A percentile compares a stretch with the other conserved stretches of the same genome.
These are phyloP conservation scores for Chionoecetes opilio DNA, from an alignment of 1,140 invertebrate species.

Conservation along the genomic window DNA sequence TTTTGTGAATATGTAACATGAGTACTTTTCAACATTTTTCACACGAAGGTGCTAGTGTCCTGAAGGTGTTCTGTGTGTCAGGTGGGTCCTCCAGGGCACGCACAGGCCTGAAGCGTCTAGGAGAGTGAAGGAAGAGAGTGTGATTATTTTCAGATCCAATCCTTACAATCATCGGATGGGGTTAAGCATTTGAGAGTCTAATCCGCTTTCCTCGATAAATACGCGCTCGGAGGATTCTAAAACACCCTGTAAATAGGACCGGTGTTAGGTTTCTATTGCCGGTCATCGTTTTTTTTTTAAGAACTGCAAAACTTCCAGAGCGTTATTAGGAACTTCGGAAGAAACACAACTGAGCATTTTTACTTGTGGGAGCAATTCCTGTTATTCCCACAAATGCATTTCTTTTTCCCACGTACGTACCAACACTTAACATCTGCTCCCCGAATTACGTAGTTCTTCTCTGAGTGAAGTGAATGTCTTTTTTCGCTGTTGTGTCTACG, in stretches of 20 bases:
- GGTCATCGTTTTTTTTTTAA: not conserved
- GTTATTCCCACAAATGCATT: not conserved
- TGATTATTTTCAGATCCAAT: not conserved
- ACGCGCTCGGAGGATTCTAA: not conserved
- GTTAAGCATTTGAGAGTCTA: not conserved
- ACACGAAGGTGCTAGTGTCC: constrained; percentile 25
- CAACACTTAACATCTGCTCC: not conserved
- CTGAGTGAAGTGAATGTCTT: constrained; percentile 16
- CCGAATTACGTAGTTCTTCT: not conserved
- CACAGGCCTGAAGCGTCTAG: not conserved
- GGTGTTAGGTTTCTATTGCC: not conserved
- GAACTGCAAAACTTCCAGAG: not conserved
- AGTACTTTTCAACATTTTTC: not conserved
- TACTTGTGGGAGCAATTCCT: not conserved
- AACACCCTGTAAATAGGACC: constrained; percentile 9
- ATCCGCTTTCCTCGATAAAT: not conserved
- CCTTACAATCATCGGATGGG: not conserved
- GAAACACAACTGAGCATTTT: constrained; percentile 2
- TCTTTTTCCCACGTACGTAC: not conserved
- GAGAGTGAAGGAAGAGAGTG: not conserved
- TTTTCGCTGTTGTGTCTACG: not conserved
- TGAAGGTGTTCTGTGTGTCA: not conserved
- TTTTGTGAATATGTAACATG: not conserved
- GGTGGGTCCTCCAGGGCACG: not conserved
- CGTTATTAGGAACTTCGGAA: not conserved